Evolutionary conservation across 2,888 invertebrate species (phyloP).

Genomic region (Ptilodon capucinus): DNA sequence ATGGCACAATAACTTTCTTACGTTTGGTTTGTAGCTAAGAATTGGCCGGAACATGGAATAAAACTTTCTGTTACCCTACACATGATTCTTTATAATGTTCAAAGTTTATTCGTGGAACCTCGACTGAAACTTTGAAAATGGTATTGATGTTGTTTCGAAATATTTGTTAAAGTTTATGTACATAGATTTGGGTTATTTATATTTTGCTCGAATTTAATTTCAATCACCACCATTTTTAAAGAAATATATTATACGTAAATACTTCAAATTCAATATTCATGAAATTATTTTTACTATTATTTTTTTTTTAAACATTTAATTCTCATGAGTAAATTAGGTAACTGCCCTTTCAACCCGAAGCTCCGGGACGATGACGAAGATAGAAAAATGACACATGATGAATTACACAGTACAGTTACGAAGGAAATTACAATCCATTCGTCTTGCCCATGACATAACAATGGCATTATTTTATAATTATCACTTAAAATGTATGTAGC

Average conservation of each 20-base stretch:
- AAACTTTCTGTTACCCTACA: conserved; percentile 8
- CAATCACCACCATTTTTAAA: no score
- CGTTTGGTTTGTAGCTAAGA: conserved; percentile 14
- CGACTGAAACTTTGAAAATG: neutral
- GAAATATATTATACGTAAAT: no score
- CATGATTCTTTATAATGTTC: conserved; percentile 17
- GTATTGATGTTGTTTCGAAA: no score
- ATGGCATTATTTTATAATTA: no score
- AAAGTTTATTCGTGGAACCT: conserved; percentile 12
- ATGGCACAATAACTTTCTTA: conserved; percentile 16
- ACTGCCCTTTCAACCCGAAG: neutral
- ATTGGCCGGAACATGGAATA: neutral
- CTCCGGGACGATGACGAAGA: neutral
- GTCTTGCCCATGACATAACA: neutral
- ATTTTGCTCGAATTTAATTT: no score
- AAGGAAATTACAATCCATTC: conserved; percentile 7
- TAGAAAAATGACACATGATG: conserved; percentile 43
- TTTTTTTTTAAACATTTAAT: no score
- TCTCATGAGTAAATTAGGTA: neutral
- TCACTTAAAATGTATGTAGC: no score
- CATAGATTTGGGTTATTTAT: no score
- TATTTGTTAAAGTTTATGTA: no score
- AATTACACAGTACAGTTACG: conserved; percentile 36
- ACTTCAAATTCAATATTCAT: no score
- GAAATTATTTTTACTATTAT: no score